Base-by-base conservation (phyloP, 2,113 vertebrate genomes). In the Elgaria multicarinata region DNA sequence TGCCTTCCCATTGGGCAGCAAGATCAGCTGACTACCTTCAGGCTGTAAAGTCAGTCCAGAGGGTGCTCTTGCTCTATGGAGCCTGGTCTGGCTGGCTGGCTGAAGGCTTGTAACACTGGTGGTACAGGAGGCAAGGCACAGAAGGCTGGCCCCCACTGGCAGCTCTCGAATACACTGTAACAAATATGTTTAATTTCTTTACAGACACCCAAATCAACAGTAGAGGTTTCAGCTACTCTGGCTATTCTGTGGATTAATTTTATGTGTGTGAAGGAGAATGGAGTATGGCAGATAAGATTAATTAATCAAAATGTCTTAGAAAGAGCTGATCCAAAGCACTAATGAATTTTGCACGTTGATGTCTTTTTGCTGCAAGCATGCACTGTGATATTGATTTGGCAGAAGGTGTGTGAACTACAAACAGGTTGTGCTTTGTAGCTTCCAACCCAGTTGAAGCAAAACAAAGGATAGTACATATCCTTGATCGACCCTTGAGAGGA, bases 281-380 rank as follows among this genome's bases (percentile, higher is more conserved):
- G 92, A 93, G 95, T 94, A 92, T 86, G 91, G 91, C 88, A 93
- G 92, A 82, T 95, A 91, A 94, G 92, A 94, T 92, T 93, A 90
- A 95, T 94, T 90, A 96, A 96, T 87, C 88, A 85, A 96, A 96
- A 90, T 85, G 85, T 90, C 93, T 89, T 77, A 85, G 88, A 86
- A 93, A 58, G 91, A 81, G 89, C 71, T 24, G 79, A 44, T 83
- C 82, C 64, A 69, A 83, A 31, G 90, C 84, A n/a, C 93, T 91
- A 95, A 91, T 0, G 1, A 89, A 71, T 33, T 44, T 83, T 72
- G 0, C 0, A 0, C 91, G 90, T 86, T 83, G 94, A 87, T 58
- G 6, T 14, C 3, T 14, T 58, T 58, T 58, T 58, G 55, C 94
- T 24, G 4, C 1, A 6, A 13, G 84, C 46, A 74, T 86, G 36